Evolutionary conservation across 2,113 vertebrate species (phyloP).

Genomic region (Callionymus lyra): DNA sequence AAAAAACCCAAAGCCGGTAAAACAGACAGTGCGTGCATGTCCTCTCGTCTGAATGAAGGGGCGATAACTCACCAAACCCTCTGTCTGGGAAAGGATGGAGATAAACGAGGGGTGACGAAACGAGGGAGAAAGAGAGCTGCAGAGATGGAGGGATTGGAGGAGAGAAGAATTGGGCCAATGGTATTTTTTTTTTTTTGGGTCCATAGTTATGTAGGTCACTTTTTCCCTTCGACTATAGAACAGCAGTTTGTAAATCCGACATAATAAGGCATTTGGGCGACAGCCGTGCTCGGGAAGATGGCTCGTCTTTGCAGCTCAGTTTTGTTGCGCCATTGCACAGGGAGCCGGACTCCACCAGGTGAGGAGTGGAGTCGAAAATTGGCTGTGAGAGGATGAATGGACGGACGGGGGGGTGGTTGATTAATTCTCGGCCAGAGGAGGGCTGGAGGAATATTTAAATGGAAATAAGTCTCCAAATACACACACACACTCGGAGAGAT

Average conservation of each 20-base stretch:
- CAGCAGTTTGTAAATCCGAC: constrained; percentile 79
- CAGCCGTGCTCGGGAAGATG: constrained; percentile 51
- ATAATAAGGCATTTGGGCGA: constrained; percentile 69
- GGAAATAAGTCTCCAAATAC: constrained; percentile 9
- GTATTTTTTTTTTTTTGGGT: constrained; percentile 67
- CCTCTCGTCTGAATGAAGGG: constrained; percentile 59
- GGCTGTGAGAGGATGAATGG: constrained; percentile 11
- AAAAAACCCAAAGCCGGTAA: not conserved
- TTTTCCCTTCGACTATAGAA: constrained; percentile 65
- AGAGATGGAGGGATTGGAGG: constrained; percentile 14
- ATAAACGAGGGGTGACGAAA: constrained; percentile 50
- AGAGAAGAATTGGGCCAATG: constrained; percentile 74
- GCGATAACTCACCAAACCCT: constrained; percentile 54
- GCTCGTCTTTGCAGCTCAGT: constrained; percentile 45
- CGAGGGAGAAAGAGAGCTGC: constrained; percentile 52
- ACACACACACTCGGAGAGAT: too few relatives aligned
- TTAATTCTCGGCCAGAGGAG: constrained; percentile 17
- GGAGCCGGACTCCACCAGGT: constrained; percentile 24
- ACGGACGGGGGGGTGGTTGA: constrained; percentile 8
- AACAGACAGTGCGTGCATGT: constrained; percentile 43
- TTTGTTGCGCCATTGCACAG: constrained; percentile 38
- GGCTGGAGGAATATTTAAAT: constrained; percentile 10
- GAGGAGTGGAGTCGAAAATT: constrained; percentile 20
- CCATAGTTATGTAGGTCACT: constrained; percentile 84
- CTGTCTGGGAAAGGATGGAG: constrained; percentile 52